Percentiles rank a stretch among this genome's conserved stretches.
Evolutionary conservation across 2,888 invertebrate genomes (phyloP).

Genomic region (Asteroscopus sphinx): DNA sequence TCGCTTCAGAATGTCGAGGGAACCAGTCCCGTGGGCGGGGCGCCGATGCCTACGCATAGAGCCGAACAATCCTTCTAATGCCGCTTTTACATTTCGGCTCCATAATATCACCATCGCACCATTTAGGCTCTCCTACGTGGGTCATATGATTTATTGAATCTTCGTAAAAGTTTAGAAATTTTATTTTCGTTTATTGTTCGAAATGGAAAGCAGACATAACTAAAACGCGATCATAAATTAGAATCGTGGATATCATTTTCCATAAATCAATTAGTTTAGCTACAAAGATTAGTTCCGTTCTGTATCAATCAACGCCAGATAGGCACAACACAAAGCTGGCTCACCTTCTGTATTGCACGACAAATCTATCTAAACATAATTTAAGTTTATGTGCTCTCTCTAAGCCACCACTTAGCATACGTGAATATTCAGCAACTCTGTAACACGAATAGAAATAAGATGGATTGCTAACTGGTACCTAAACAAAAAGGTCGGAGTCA

Average conservation of each 20-base stretch:
- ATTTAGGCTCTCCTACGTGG: slow-evolving; percentile 71
- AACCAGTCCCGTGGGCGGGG: slow-evolving; percentile 84
- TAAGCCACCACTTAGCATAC: slow-evolving; percentile 72
- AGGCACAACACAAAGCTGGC: slow-evolving; percentile 47
- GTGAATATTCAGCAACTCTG: slow-evolving; percentile 79
- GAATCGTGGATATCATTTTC: slow-evolving; percentile 22
- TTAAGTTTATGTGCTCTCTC: slow-evolving; percentile 67
- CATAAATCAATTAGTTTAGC: slow-evolving; percentile 31
- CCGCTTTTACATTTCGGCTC: slow-evolving; percentile 71
- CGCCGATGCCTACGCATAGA: slow-evolving; percentile 74
- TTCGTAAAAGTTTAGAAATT: slow-evolving; percentile 31
- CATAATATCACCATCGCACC: slow-evolving; percentile 59
- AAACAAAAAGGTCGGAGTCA: slow-evolving; percentile 77
- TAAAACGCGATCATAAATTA: slow-evolving; percentile 35
- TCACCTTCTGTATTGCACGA: slow-evolving; percentile 53
- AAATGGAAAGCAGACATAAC: slow-evolving; percentile 40
- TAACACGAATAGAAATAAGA: slow-evolving; percentile 70
- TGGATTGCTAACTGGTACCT: slow-evolving; percentile 70
- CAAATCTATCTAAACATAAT: slow-evolving; percentile 60
- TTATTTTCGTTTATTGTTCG: slow-evolving; percentile 26
- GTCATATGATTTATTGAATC: slow-evolving; percentile 66
- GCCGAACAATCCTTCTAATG: slow-evolving; percentile 69
- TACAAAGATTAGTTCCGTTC: slow-evolving; percentile 29
- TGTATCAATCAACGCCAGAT: slow-evolving; percentile 22
- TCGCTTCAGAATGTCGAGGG: slow-evolving; percentile 77